These are phyloP conservation scores for Cataglyphis albicans DNA, from an alignment of 2,888 invertebrate species.

Conservation along the genomic window DNA sequence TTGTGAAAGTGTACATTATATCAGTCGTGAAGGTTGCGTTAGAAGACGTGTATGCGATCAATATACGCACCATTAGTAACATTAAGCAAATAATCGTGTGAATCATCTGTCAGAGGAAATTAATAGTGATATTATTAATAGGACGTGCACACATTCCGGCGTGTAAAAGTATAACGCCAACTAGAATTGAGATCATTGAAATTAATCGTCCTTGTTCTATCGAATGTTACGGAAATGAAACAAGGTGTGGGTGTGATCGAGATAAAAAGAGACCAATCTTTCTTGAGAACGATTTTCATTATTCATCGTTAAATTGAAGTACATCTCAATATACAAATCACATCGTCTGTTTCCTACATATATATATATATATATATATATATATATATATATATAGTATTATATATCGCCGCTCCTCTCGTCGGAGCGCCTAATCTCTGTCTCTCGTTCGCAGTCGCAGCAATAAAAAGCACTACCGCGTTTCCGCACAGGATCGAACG, in stretches of 20 bases:
- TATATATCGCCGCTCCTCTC: conserved; percentile 44
- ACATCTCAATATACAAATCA: conserved; percentile 76
- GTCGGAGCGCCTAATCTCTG: conserved; percentile 35
- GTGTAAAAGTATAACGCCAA: conserved; percentile 40
- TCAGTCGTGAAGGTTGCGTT: conserved; percentile 46
- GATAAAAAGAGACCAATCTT: not conserved
- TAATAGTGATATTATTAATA: conserved; percentile 55
- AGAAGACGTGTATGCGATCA: conserved; percentile 31
- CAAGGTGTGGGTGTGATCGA: conserved; percentile 6
- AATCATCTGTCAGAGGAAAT: conserved; percentile 50
- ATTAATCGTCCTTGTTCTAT: conserved; percentile 40
- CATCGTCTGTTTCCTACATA: conserved; percentile 66
- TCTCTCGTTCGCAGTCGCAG: conserved; percentile 36
- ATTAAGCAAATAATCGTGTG: conserved; percentile 50
- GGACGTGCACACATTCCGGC: conserved; percentile 23
- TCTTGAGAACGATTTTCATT: conserved; percentile 59
- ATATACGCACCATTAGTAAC: conserved; percentile 53
- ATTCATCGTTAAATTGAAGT: conserved; percentile 73
- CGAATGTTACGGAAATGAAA: conserved; percentile 15
- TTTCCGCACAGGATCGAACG: conserved; percentile 21
- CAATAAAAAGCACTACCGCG: conserved; percentile 36
- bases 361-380: conserved; percentile 57
- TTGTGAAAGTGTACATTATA: conserved; percentile 21
- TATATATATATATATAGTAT: conserved; percentile 1
- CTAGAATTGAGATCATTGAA: conserved; percentile 49